A percentile compares a stretch with the other conserved stretches of the same genome.
Evolutionary conservation across 1,140 invertebrate genomes (phyloP).

Genomic region (Caenorhabditis tropicalis): DNA sequence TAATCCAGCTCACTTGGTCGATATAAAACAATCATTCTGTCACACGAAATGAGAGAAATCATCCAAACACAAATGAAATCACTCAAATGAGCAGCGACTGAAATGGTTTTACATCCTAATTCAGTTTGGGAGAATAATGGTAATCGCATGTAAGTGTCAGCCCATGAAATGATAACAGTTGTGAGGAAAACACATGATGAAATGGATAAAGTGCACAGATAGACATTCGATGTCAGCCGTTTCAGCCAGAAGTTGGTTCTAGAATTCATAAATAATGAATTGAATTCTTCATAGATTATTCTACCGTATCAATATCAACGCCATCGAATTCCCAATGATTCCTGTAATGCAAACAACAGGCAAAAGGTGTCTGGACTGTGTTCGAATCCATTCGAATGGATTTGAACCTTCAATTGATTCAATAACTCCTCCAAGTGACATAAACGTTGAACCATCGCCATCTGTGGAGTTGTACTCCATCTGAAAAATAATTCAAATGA

Average conservation of each 20-base stretch:
- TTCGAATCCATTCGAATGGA: conserved; percentile 32
- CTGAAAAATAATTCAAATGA: not conserved
- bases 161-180: conserved; percentile 66
- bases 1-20: conserved; percentile 57
- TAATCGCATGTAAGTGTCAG: conserved; percentile 55
- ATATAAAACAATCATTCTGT: conserved; percentile 69
- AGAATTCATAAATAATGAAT: conserved; percentile 40
- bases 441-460: conserved; percentile 4
- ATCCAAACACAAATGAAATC: conserved; percentile 72
- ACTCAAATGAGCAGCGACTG: conserved; percentile 68
- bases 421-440: not conserved
- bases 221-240: conserved; percentile 70
- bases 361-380: conserved; percentile 26
- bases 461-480: not conserved
- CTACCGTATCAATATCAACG: conserved; percentile 34
- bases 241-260: conserved; percentile 71
- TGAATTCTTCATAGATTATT: not conserved
- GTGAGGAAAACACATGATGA: conserved; percentile 69
- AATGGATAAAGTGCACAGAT: conserved; percentile 69
- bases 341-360: conserved; percentile 47
- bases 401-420: conserved; percentile 30
- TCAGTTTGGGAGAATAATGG: conserved; percentile 65
- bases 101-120: conserved; percentile 68
- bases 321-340: conserved; percentile 53
- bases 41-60: conserved; percentile 69